Conservation (phyloP, 1,140 invertebrate species). For the Listronotus oregonensis region DNA sequence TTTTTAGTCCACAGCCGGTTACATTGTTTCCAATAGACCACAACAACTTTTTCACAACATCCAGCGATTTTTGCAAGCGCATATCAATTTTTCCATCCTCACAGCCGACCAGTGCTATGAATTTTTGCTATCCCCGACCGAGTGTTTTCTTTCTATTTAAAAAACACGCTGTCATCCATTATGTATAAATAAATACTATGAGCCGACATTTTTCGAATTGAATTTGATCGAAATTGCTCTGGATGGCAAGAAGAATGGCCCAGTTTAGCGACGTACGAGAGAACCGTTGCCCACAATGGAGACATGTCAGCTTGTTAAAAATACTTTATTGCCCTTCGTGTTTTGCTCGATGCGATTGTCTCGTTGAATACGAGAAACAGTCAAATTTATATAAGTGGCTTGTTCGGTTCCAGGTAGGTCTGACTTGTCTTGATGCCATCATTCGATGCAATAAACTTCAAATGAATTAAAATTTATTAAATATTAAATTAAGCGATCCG, state of each 20-base stretch:
- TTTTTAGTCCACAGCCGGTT: no score
- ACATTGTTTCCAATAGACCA: no score
- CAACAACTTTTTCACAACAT: no score
- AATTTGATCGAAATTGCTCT: conserved; percentile 7
- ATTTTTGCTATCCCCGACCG: no score
- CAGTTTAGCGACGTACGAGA: conserved; percentile 4
- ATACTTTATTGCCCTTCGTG: conserved; percentile 38
- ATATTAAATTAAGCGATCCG: no score
- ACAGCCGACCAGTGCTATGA: no score
- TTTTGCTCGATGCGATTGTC: conserved; percentile 31
- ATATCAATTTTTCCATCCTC: no score
- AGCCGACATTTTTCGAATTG: conserved; percentile 27
- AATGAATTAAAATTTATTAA: no score
- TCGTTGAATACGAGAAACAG: conserved; percentile 23
- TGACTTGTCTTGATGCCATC: conserved; percentile 5
- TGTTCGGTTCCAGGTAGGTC: conserved; percentile 21
- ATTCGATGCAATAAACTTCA: no score
- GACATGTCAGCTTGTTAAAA: conserved; percentile 42
- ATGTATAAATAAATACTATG: conserved; percentile 22
- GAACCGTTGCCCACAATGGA: conserved; percentile 26
- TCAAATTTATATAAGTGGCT: conserved; percentile 37
- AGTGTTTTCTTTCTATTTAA: no score
- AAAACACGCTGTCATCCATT: conserved; percentile 13
- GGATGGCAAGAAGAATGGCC: conserved; percentile 11
- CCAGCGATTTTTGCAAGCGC: no score